Conservation (phyloP, 2,888 invertebrate species). For the Tricholauxania praeusta region DNA sequence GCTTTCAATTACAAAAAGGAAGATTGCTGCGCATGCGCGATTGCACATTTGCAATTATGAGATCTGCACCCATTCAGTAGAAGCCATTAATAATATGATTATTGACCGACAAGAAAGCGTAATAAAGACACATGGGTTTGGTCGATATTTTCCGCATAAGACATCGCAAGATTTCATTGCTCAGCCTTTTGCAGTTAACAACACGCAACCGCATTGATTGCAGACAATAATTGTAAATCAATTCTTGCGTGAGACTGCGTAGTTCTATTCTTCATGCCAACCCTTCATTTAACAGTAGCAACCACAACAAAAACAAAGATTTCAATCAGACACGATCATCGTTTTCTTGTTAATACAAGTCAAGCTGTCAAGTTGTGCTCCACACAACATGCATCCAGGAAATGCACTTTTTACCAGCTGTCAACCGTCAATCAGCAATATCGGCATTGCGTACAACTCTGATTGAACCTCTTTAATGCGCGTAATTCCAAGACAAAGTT, state of each 20-base stretch:
- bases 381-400: conserved; percentile 25
- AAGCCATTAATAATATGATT: conserved; percentile 17
- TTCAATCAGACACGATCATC: conserved; percentile 14
- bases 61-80: neutral
- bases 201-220: conserved; percentile 7
- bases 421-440: conserved; percentile 2
- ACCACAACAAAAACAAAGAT: neutral
- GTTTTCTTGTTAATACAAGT: conserved; percentile 28
- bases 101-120: conserved; percentile 7
- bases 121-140: neutral
- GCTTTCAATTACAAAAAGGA: conserved; percentile 13
- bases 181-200: conserved; percentile 15
- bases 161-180: neutral
- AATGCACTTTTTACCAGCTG: conserved; percentile 9
- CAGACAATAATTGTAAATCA: conserved; percentile 1
- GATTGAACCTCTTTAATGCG: neutral
- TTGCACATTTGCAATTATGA: conserved; percentile 1
- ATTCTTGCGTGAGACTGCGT: conserved; percentile 17
- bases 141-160: neutral
- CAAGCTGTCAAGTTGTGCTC: conserved; percentile 25
- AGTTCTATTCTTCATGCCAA: neutral
- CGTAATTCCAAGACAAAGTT: neutral
- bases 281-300: conserved; percentile 20
- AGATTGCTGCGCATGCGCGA: conserved; percentile 7
- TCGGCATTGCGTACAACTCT: neutral